Percentiles rank a stretch among this genome's conserved stretches.
phyloP scores from a whole-genome alignment of 2,888 invertebrate species.

The Papilio elwesi region DNA sequence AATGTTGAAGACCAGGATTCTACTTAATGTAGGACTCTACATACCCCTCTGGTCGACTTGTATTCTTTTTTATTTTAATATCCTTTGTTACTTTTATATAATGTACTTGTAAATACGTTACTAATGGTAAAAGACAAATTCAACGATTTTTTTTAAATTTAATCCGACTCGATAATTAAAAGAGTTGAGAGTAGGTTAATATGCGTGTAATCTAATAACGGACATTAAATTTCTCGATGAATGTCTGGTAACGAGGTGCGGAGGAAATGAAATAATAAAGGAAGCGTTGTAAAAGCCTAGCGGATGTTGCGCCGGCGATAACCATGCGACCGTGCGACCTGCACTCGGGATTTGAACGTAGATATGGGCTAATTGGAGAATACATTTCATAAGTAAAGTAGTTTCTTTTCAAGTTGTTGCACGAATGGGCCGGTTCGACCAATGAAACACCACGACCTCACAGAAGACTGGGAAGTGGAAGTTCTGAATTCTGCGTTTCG shows the following conservation, averaged over 20 bases:
- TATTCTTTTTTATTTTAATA: no score
- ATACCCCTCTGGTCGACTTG: no score
- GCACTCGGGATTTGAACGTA: constrained; percentile 7
- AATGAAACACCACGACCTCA: no score
- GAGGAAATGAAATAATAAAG: constrained; percentile 41
- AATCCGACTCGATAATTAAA: background rate
- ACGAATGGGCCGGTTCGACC: no score
- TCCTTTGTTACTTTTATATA: background rate
- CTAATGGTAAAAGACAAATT: background rate
- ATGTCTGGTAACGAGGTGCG: constrained; percentile 33
- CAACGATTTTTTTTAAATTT: background rate
- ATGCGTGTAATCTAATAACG: constrained; percentile 29
- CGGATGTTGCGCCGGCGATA: constrained; percentile 37
- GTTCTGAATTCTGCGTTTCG: no score
- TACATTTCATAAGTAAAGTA: constrained; percentile 4
- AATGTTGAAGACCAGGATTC: no score
- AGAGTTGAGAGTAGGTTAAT: constrained; percentile 27
- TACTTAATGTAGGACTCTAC: no score
- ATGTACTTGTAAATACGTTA: background rate
- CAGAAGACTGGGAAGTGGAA: no score
- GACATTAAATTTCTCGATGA: constrained; percentile 35
- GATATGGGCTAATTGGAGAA: constrained; percentile 27
- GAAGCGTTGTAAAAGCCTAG: constrained; percentile 38
- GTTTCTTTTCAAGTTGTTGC: background rate
- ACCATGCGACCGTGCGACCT: constrained; percentile 9